phyloP scores from a whole-genome alignment of 1,140 invertebrate genomes.

The Heliconius nattereri region DNA sequence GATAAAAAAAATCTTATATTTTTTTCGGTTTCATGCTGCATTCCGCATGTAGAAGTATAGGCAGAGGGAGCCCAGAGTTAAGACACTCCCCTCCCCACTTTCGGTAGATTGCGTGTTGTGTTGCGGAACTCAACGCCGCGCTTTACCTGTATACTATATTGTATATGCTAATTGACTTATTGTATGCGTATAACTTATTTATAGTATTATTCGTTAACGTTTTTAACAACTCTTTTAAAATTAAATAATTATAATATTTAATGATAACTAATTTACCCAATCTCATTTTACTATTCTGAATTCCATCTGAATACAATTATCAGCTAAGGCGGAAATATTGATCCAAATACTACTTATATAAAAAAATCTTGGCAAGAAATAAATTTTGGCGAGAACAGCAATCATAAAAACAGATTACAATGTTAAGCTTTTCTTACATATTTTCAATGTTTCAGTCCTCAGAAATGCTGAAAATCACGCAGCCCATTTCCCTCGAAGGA shows the following conservation, averaged over 20 bases:
- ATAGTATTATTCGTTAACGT: too few species aligned
- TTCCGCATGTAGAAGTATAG: too few species aligned
- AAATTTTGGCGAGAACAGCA: not conserved
- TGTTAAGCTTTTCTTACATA: not conserved
- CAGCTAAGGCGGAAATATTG: not conserved
- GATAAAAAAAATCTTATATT: too few species aligned
- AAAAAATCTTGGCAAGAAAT: not conserved
- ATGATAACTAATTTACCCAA: not conserved
- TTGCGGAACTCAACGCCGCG: too few species aligned
- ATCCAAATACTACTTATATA: not conserved
- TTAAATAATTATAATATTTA: not conserved
- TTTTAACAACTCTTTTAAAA: not conserved
- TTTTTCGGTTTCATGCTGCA: too few species aligned
- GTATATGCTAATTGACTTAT: too few species aligned
- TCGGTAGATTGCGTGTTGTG: too few species aligned
- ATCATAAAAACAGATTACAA: slow-evolving; percentile 12
- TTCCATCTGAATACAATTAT: not conserved
- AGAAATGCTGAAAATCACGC: slow-evolving; percentile 16
- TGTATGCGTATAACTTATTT: too few species aligned
- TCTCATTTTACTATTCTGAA: not conserved
- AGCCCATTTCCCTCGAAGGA: slow-evolving; percentile 17
- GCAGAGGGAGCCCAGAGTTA: too few species aligned
- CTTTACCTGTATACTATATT: too few species aligned
- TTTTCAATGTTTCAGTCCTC: slow-evolving; percentile 3
- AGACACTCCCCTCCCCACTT: too few species aligned